Evolutionary conservation across 2,797 vertebrate genomes (phyloP).

Genomic region (Ciconia nigra): DNA sequence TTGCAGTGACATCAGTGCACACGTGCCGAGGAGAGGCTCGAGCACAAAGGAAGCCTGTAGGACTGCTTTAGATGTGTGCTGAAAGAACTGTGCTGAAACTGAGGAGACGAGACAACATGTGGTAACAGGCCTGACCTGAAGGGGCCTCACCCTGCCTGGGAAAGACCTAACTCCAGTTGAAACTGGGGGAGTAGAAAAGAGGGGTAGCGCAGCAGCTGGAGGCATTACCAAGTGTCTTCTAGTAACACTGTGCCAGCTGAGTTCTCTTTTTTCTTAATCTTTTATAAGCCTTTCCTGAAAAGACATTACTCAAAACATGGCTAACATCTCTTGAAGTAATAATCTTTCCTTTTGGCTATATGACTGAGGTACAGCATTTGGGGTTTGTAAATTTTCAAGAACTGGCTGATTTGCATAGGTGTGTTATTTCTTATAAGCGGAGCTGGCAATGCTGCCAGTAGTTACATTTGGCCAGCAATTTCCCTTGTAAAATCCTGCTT

Average conservation of each 20-base stretch:
- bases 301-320: background rate
- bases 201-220: background rate
- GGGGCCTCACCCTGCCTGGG: background rate
- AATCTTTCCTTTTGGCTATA: background rate
- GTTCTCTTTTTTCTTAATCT: background rate
- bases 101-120: background rate
- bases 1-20: background rate
- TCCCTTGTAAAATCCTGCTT: conserved; percentile 24
- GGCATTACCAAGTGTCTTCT: background rate
- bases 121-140: background rate
- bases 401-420: conserved; percentile 14
- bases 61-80: background rate
- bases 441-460: background rate
- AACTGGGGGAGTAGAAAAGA: background rate
- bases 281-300: conserved; percentile 1
- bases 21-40: background rate
- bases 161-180: background rate
- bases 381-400: background rate
- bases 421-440: background rate
- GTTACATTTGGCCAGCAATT: background rate
- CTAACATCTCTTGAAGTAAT: background rate
- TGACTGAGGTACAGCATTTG: background rate
- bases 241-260: background rate
- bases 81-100: background rate
- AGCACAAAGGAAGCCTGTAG: background rate